Conservation (phyloP, 2,888 invertebrate genomes). For the Mesorhabditis belari region DNA sequence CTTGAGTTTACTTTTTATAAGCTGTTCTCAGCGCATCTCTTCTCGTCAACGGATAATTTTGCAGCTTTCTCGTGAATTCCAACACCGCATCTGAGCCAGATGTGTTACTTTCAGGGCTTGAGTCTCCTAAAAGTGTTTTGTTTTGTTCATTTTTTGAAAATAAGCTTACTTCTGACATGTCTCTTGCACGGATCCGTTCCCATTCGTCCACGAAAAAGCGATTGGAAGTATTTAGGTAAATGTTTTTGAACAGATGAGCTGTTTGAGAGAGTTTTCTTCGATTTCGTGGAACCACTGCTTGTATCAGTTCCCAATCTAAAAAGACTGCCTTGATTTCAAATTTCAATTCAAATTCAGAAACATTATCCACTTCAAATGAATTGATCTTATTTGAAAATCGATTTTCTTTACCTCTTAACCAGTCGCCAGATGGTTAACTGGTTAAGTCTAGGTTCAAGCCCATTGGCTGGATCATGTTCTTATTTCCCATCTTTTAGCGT, state of each 20-base stretch:
- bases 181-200: slow-evolving; percentile 51
- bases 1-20: slow-evolving; percentile 23
- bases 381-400: too few species aligned
- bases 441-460: too few species aligned
- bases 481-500: too few species aligned
- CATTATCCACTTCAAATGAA: too few species aligned
- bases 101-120: slow-evolving; percentile 44
- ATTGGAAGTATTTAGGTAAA: slow-evolving; percentile 51
- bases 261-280: slow-evolving; percentile 51
- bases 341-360: too few species aligned
- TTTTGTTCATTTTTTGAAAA: slow-evolving; percentile 20
- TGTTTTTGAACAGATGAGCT: slow-evolving; percentile 47
- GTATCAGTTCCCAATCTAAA: slow-evolving; percentile 49
- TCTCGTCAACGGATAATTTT: slow-evolving; percentile 49
- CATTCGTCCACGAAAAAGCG: slow-evolving; percentile 50
- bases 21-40: slow-evolving; percentile 40
- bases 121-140: slow-evolving; percentile 37
- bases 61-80: slow-evolving; percentile 49
- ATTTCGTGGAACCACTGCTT: slow-evolving; percentile 45
- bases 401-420: too few species aligned
- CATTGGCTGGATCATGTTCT: too few species aligned
- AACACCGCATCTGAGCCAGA: slow-evolving; percentile 51
- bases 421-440: too few species aligned
- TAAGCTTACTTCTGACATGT: slow-evolving; percentile 31
- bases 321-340: neutral